Conservation (phyloP, 2,797 vertebrate genomes). For the Myotis vivesi region DNA sequence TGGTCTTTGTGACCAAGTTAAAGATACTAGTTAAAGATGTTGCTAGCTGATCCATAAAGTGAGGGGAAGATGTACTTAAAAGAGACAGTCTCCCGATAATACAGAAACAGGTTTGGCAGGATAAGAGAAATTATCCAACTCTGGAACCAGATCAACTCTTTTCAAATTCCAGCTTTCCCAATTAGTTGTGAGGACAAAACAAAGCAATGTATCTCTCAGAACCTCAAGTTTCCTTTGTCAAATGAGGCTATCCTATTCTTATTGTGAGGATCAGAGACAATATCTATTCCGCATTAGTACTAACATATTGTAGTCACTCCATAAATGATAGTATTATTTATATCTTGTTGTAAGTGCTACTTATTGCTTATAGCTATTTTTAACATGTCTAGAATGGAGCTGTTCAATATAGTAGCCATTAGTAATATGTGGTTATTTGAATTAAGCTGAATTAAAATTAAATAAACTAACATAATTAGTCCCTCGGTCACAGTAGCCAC, state of each 20-base stretch:
- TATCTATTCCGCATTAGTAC: neutral
- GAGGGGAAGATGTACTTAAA: neutral
- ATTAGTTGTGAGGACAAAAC: neutral
- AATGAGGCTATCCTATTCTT: neutral
- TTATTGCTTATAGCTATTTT: neutral
- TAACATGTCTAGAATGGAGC: neutral
- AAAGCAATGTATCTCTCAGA: neutral
- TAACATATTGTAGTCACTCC: neutral
- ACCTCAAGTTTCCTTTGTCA: neutral
- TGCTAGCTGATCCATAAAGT: neutral
- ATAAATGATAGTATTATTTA: neutral
- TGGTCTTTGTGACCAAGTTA: neutral
- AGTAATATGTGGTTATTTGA: neutral
- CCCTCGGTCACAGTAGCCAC: neutral
- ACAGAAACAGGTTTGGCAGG: neutral
- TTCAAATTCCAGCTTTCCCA: neutral
- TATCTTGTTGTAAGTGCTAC: neutral
- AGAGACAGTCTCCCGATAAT: neutral
- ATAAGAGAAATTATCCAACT: neutral
- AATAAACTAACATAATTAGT: neutral
- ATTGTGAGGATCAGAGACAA: neutral
- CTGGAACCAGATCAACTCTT: neutral
- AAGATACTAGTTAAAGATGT: neutral
- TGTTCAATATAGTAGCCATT: neutral
- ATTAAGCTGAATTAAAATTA: conserved; percentile 38